These are phyloP conservation scores for Bubo bubo DNA, from an alignment of 2,113 vertebrate species.

Conservation along the genomic window DNA sequence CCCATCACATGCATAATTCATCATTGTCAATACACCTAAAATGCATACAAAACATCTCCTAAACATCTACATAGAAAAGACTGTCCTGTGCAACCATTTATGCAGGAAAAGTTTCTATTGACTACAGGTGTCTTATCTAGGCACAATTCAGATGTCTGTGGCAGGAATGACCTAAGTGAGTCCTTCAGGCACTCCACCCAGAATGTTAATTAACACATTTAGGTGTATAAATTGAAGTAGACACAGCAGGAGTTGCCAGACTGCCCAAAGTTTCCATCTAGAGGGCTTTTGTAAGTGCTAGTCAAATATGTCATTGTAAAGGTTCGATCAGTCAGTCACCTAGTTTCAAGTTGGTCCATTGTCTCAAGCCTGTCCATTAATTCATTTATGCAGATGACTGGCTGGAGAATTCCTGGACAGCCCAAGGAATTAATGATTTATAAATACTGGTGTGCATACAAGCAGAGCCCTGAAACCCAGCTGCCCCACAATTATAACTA, in stretches of 20 bases:
- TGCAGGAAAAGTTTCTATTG: neutral
- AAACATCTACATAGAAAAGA: neutral
- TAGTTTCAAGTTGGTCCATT: neutral
- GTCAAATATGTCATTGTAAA: neutral
- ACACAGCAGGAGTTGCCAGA: neutral
- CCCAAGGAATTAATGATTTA: neutral
- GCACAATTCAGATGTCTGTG: neutral
- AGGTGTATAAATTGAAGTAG: neutral
- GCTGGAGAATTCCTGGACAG: neutral
- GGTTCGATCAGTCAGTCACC: neutral
- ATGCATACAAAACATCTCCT: neutral
- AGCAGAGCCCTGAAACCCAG: neutral
- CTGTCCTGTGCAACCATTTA: neutral
- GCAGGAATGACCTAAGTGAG: neutral
- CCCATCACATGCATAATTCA: neutral
- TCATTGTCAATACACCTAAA: neutral
- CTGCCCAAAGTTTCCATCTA: neutral
- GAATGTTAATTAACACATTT: neutral
- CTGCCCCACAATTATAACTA: neutral
- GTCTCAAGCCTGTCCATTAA: neutral
- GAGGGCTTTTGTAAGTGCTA: neutral
- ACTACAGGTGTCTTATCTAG: neutral
- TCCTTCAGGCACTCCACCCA: neutral
- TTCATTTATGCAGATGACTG: neutral
- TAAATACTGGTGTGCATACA: fast-evolving